Conservation (phyloP, 2,113 vertebrate species). For the Conger conger region DNA sequence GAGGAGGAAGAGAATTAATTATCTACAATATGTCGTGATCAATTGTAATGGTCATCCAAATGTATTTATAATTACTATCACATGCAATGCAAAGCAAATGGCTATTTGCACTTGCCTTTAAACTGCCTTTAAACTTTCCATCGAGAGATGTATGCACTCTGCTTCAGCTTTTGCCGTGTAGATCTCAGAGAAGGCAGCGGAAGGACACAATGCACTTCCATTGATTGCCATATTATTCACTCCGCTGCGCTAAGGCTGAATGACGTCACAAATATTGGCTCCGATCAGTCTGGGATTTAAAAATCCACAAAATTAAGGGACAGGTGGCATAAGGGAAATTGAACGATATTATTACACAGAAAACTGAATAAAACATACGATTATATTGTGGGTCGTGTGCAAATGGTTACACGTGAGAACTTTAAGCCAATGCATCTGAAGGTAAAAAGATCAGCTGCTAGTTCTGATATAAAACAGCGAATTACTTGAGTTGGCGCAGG, state of each 20-base stretch:
- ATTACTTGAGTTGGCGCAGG: not conserved
- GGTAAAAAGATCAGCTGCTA: not conserved
- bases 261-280: conserved; percentile 72
- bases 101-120: not conserved
- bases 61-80: not conserved
- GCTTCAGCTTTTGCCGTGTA: not conserved
- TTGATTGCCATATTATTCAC: conserved; percentile 27
- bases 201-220: conserved; percentile 41
- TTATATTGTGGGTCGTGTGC: not conserved
- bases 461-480: not conserved
- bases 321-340: conserved; percentile 2
- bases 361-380: not conserved
- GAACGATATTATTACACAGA: not conserved
- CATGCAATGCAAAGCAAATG: not conserved
- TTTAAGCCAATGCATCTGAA: not conserved
- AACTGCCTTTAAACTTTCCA: not conserved
- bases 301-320: conserved; percentile 21
- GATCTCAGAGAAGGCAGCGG: conserved; percentile 9
- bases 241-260: conserved; percentile 63
- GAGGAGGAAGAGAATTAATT: not conserved
- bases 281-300: conserved; percentile 66
- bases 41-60: not conserved
- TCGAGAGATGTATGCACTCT: not conserved
- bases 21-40: not conserved
- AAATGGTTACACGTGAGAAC: not conserved